Evolutionary conservation across 2,888 invertebrate genomes (phyloP).

Genomic region (Timandra comae): DNA sequence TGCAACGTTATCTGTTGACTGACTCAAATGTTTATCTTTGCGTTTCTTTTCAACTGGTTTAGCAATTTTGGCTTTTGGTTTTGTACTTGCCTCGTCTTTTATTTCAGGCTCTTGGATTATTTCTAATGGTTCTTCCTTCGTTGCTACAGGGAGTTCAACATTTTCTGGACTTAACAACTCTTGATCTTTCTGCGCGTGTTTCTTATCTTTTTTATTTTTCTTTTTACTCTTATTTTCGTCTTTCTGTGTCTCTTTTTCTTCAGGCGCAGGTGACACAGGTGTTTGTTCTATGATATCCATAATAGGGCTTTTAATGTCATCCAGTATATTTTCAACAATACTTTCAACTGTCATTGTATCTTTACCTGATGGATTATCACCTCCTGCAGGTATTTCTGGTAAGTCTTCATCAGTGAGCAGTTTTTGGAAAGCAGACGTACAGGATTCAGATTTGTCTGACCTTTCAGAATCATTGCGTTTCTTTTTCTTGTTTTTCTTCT

Average conservation of each 20-base stretch:
- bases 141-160: slow-evolving; percentile 3
- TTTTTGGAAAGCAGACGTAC: slow-evolving; percentile 48
- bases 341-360: slow-evolving; percentile 1
- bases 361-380: too few species aligned
- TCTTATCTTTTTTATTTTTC: slow-evolving; percentile 34
- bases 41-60: slow-evolving; percentile 58
- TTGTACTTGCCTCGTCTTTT: slow-evolving; percentile 26
- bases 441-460: slow-evolving; percentile 48
- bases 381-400: too few species aligned
- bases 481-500: slow-evolving; percentile 65
- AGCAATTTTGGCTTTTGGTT: slow-evolving; percentile 50
- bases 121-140: slow-evolving; percentile 7
- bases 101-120: slow-evolving; percentile 1
- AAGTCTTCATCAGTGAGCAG: slow-evolving; percentile 33
- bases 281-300: slow-evolving; percentile 7
- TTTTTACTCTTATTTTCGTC: slow-evolving; percentile 26
- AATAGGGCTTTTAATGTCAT: neutral
- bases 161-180: slow-evolving; percentile 1
- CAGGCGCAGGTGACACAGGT: too few species aligned
- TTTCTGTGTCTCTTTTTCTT: slow-evolving; percentile 7
- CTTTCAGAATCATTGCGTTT: slow-evolving; percentile 55
- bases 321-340: neutral
- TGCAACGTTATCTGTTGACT: slow-evolving; percentile 1
- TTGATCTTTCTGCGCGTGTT: slow-evolving; percentile 17
- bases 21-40: slow-evolving; percentile 32